Conservation (phyloP, 2,888 invertebrate genomes). For the Aleiodes leptofemur region DNA sequence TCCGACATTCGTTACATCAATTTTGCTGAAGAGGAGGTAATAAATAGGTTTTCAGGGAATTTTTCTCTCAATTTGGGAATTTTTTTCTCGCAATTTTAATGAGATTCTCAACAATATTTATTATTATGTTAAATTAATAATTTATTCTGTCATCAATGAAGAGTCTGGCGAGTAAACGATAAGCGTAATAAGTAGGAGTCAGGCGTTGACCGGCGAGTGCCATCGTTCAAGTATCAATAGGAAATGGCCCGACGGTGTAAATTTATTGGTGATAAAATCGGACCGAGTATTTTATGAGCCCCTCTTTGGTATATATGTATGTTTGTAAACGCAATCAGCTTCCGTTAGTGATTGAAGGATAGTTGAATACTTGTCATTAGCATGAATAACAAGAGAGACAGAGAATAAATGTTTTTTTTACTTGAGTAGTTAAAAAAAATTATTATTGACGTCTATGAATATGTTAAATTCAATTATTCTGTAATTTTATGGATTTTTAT, state of each 20-base stretch:
- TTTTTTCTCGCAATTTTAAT: too few relatives aligned
- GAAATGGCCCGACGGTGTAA: slow-evolving; percentile 61
- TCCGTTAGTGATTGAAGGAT: slow-evolving; percentile 39
- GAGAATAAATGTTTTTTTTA: slow-evolving; percentile 6
- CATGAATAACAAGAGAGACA: slow-evolving; percentile 20
- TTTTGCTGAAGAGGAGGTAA: too few relatives aligned
- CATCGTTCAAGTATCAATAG: slow-evolving; percentile 49
- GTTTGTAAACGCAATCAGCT: slow-evolving; percentile 51
- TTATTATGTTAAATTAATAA: slow-evolving; percentile 2
- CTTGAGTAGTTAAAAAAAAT: neutral
- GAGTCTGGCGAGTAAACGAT: neutral
- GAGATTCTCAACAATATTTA: too few relatives aligned
- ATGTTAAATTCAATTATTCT: slow-evolving; percentile 1
- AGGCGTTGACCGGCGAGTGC: slow-evolving; percentile 47
- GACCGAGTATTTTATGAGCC: slow-evolving; percentile 66
- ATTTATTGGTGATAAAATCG: slow-evolving; percentile 71
- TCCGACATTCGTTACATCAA: too few relatives aligned
- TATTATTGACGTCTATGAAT: neutral
- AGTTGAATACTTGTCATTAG: slow-evolving; percentile 40
- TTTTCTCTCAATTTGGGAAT: too few relatives aligned
- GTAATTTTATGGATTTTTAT: neutral
- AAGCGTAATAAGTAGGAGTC: neutral
- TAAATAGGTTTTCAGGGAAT: too few relatives aligned
- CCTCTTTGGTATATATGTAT: slow-evolving; percentile 57
- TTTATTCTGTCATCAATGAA: slow-evolving; percentile 9